phyloP scores from a whole-genome alignment of 2,797 vertebrate genomes.

The Anolis apletophallus region DNA sequence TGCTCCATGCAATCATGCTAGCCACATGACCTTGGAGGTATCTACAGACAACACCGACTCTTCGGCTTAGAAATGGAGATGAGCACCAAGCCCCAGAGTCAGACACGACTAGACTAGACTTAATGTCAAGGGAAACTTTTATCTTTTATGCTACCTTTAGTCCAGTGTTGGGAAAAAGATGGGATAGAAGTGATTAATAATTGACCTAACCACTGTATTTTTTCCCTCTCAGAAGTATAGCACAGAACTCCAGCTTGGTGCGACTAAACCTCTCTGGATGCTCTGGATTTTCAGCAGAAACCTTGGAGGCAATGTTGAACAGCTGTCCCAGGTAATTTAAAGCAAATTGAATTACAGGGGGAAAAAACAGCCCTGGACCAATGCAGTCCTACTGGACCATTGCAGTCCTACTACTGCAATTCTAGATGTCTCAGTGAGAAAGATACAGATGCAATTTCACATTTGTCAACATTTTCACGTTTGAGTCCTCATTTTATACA shows the following conservation, averaged over 20 bases:
- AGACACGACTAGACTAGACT: too few species aligned
- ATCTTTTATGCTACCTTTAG: background rate
- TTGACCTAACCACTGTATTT: background rate
- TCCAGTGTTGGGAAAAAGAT: too few species aligned
- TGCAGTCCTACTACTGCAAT: background rate
- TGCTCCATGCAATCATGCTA: too few species aligned
- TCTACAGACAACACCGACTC: too few species aligned
- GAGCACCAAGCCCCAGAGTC: too few species aligned
- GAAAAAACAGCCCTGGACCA: background rate
- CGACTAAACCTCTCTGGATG: conserved; percentile 91
- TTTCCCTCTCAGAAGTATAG: conserved; percentile 78
- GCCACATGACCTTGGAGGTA: too few species aligned
- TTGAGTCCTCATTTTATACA: background rate
- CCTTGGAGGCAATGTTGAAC: conserved; percentile 81
- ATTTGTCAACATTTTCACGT: background rate
- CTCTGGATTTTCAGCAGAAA: conserved; percentile 84
- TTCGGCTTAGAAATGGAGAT: too few species aligned
- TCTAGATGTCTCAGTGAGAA: background rate
- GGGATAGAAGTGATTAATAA: background rate
- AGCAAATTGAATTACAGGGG: background rate
- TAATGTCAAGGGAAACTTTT: too few species aligned
- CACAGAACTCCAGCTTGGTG: conserved; percentile 80
- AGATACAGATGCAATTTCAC: background rate
- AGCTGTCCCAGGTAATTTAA: conserved; percentile 82
- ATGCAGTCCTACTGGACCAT: background rate